Conservation (phyloP, 37 sponge, comb jelly and placozoan genomes). For the Crambe crambe region DNA sequence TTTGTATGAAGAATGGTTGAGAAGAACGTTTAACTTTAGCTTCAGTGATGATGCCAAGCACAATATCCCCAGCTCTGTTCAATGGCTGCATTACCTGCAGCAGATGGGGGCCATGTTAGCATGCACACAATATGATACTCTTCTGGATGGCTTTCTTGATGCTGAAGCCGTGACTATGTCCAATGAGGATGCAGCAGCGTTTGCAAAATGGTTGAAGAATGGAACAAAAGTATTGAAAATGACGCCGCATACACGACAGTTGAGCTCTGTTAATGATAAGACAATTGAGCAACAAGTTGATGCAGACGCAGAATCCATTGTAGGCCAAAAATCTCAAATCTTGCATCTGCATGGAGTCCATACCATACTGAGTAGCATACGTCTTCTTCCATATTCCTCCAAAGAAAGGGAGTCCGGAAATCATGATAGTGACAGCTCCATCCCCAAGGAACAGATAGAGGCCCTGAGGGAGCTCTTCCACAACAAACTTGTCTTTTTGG, state of each 20-base stretch:
- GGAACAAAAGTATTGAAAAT: neutral
- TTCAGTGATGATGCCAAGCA: too few species aligned
- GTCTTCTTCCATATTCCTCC: neutral
- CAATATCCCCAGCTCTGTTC: neutral
- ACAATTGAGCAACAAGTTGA: neutral
- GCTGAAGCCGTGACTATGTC: neutral
- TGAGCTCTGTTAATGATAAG: neutral
- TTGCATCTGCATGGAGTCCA: slow-evolving; percentile 33
- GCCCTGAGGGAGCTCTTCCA: slow-evolving; percentile 21
- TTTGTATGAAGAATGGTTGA: slow-evolving; percentile 22
- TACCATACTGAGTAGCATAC: neutral
- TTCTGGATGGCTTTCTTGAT: slow-evolving; percentile 12
- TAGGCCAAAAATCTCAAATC: neutral
- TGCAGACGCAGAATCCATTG: neutral
- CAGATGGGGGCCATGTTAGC: slow-evolving; percentile 28
- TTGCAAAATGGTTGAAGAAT: neutral
- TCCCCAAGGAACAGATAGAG: neutral
- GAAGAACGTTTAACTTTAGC: neutral
- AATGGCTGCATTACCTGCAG: slow-evolving; percentile 17
- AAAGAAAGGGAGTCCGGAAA: neutral
- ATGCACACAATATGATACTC: slow-evolving; percentile 43
- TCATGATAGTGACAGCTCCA: neutral
- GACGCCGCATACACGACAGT: neutral
- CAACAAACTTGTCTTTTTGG: slow-evolving; percentile 10
- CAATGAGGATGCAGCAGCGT: neutral